Conservation (phyloP, 2,888 invertebrate genomes). For the Ptychoptera albimana region DNA sequence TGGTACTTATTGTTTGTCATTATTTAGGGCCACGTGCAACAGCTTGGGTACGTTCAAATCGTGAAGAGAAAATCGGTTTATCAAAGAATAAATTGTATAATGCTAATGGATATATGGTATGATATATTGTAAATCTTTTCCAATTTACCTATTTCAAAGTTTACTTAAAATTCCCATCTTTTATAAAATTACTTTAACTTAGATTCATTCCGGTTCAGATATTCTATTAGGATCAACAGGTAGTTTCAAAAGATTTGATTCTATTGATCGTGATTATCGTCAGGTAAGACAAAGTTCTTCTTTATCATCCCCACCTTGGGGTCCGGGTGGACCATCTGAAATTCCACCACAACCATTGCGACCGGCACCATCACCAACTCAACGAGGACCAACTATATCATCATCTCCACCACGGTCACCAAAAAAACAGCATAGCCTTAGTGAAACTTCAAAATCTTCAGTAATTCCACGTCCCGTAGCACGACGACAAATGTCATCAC, state of each 20-base stretch:
- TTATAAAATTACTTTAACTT: constrained; percentile 6
- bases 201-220: constrained; percentile 50
- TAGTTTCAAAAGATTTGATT: constrained; percentile 48
- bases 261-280: constrained; percentile 39
- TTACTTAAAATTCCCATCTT: background rate
- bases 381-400: background rate
- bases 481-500: constrained; percentile 18
- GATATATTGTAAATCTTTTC: constrained; percentile 12
- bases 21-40: constrained; percentile 25
- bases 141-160: background rate
- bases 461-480: constrained; percentile 17
- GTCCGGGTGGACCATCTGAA: constrained; percentile 21
- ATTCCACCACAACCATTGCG: constrained; percentile 51
- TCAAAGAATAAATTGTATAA: constrained; percentile 37
- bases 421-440: background rate
- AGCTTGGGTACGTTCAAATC: constrained; percentile 28
- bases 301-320: constrained; percentile 25
- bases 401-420: background rate
- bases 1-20: constrained; percentile 24
- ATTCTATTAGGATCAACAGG: constrained; percentile 43
- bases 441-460: constrained; percentile 1
- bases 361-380: constrained; percentile 37
- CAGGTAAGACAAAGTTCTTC: constrained; percentile 32
- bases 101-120: constrained; percentile 50
- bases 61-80: constrained; percentile 30